Evolutionary conservation across 2,113 vertebrate species (phyloP), one percentile per base, ranked within the genome.

Genomic region (Haemorhous mexicanus): DNA sequence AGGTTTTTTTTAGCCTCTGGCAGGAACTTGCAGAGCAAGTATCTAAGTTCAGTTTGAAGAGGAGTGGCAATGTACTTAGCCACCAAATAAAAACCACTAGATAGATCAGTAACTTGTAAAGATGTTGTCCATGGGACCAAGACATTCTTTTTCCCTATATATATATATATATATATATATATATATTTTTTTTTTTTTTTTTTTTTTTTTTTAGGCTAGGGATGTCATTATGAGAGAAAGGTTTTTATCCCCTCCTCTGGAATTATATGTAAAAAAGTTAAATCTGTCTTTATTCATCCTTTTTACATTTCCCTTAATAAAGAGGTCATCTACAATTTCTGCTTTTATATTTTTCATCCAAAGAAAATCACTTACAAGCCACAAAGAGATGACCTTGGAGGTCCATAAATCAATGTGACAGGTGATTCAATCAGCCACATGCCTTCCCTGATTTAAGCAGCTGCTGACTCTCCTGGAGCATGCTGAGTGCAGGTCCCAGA

Each of bases 381-480:
- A 67, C 1, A 2, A 76, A 83, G 49, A 67, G 89, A 89, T 93
- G 92, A 94, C 94, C 94, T 97, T 93, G 35, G 35, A 89, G 72
- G 70, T 89, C 87, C 91, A 96, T 97, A 96, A 97, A 95, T 97
- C 96, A 96, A 76, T 72, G 37, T 95, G 96, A 95, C 91, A 88
- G 93, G 94, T 89, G 96, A 97, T 94, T 96, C 94, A 88, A 96
- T 94, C 86, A 95, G 84, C 94, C 91, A 82, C 90, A 93, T 86
- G 81, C 84, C 93, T 96, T 47, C 80, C 67, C 43, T 76, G 88
- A 85, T 87, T 91, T 66, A 73, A 96, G 82, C 96, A 96, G 87
- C 91, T 97, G 97, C 93, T 94, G 93, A 93, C 89, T 91, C 77
- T 88, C 72, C 52, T 26, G 20, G 77, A 94, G 93, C 91, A 75